Evolutionary conservation across 2,113 vertebrate genomes (phyloP), one percentile per base, ranked within the genome.

Genomic region (Heterochromis multidens): DNA sequence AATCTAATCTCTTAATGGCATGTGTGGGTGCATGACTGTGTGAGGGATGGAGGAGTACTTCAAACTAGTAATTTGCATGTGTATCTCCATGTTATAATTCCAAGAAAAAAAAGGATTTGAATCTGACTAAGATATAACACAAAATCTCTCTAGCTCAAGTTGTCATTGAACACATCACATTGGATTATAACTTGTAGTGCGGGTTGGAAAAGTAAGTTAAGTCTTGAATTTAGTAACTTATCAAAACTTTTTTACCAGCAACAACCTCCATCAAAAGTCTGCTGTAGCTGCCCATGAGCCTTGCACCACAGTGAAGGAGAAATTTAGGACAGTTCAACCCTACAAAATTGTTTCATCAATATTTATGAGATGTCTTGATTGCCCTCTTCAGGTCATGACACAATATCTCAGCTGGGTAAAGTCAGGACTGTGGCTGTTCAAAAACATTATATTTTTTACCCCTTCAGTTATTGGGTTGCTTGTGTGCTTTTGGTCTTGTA

Each of bases 301-400:
- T 40, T 40, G 37, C 10, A 11, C 43, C 11, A 46, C 12, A 46
- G 43, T 13, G 43, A 0, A 43, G 0, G n/a, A 43, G 1, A 65
- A 40, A 40, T 65, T 0, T 63, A 13, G 12, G 61, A 65, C 62
- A 5, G 12, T 37, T 25, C n/a, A 23, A 1, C 37, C 37, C 37
- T 14, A 43, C n/a, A 67, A 43, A 25, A 43, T 43, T 16, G 62
- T 65, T 13, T 25, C 14, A 17, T 70, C 65, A 0, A 23, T 27
- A 70, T 70, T 46, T 70, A 10, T 25, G 0, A 6, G 37, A 19
- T 46, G 1, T 46, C 23, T 70, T 46, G 14, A 4, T 5, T 25
- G n/a, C 37, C 3, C 8, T 17, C 37, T 25, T 43, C 4, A 0
- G 35, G n/a, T 43, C 23, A 23, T 37, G 40, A 14, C 14, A n/a